phyloP scores from a whole-genome alignment of 1,140 invertebrate genomes.

The Atta colombica region DNA sequence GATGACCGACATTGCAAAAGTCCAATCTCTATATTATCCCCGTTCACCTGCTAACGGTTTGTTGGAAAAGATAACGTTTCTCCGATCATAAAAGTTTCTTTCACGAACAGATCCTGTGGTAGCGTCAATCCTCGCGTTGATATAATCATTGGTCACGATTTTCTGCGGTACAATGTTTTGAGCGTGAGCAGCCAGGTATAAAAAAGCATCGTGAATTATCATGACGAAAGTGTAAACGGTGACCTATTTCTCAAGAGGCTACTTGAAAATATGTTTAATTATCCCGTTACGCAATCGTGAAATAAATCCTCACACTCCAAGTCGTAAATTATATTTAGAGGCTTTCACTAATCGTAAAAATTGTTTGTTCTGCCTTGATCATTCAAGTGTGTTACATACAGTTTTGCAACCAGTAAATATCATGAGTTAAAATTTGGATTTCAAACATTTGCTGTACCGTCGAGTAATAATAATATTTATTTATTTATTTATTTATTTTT shows the following conservation, averaged over 20 bases:
- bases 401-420: background rate
- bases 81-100: background rate
- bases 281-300: conserved; percentile 11
- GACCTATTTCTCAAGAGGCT: conserved; percentile 27
- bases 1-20: conserved; percentile 36
- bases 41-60: background rate
- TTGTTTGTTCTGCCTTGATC: background rate
- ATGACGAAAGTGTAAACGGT: conserved; percentile 26
- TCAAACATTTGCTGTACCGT: background rate
- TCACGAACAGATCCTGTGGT: background rate
- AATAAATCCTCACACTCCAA: background rate
- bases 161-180: background rate
- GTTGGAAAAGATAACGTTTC: background rate
- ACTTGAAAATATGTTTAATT: conserved; percentile 29
- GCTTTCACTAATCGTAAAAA: conserved; percentile 10
- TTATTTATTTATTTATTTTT: background rate
- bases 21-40: conserved; percentile 18
- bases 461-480: background rate
- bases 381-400: background rate
- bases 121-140: background rate
- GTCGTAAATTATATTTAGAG: conserved; percentile 3
- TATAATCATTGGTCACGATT: background rate
- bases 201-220: conserved; percentile 1
- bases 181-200: background rate
- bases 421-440: background rate